Conservation (phyloP, 2,888 invertebrate genomes). For the Macroteleia sp. region DNA sequence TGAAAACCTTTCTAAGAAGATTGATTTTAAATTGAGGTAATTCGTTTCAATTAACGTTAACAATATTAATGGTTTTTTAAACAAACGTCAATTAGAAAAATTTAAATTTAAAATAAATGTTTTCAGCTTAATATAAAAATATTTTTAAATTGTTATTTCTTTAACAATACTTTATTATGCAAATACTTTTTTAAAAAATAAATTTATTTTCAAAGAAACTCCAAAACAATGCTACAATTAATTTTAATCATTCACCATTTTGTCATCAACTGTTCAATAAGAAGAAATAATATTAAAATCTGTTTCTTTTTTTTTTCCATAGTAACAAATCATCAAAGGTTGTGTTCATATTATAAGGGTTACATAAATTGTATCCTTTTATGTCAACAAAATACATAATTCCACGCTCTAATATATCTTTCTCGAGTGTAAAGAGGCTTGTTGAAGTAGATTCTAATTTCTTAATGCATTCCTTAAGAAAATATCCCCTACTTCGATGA, state of each 20-base stretch:
- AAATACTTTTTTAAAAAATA: too few relatives aligned
- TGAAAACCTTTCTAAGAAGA: too few relatives aligned
- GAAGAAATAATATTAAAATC: too few relatives aligned
- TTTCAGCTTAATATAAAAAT: too few relatives aligned
- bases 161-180: too few relatives aligned
- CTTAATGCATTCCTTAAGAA: constrained; percentile 57
- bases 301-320: too few relatives aligned
- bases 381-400: constrained; percentile 35
- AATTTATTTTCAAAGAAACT: too few relatives aligned
- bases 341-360: constrained; percentile 8
- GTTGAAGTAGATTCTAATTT: constrained; percentile 56
- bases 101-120: neutral
- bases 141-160: too few relatives aligned
- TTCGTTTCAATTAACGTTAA: constrained; percentile 22
- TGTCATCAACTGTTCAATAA: too few relatives aligned
- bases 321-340: constrained; percentile 16
- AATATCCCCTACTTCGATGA: constrained; percentile 68
- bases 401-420: constrained; percentile 28
- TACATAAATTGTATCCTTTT: constrained; percentile 39
- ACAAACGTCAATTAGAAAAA: neutral
- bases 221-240: too few relatives aligned
- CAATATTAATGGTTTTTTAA: constrained; percentile 3
- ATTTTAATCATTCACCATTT: too few relatives aligned
- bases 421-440: constrained; percentile 46
- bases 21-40: constrained; percentile 11